Evolutionary conservation across 2,113 vertebrate genomes (phyloP).

Genomic region (Chaetodon trifascialis): DNA sequence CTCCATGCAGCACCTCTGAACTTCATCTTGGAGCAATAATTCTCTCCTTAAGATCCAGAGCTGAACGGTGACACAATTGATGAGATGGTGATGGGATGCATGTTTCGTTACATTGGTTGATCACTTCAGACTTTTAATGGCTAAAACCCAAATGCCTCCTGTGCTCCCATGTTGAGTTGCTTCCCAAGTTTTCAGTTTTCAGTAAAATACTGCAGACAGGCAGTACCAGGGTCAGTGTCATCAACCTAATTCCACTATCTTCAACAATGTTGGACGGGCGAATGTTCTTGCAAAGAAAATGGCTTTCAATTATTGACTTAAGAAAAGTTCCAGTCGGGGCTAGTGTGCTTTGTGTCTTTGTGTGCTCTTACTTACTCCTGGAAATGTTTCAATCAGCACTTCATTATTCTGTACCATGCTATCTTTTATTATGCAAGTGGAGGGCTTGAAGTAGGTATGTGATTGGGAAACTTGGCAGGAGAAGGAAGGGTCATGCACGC

Average conservation of each 20-base stretch:
- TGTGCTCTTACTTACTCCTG: constrained; percentile 1
- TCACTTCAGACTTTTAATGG: neutral
- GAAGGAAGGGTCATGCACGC: neutral
- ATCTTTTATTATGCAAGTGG: constrained; percentile 2
- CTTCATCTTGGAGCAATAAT: neutral
- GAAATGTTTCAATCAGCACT: constrained; percentile 38
- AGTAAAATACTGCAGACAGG: neutral
- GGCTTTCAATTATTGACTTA: neutral
- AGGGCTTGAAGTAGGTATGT: constrained; percentile 27
- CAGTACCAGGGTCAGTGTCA: neutral
- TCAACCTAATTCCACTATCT: neutral
- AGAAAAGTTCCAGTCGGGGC: neutral
- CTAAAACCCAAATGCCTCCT: neutral
- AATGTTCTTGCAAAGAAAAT: neutral
- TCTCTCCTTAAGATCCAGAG: neutral
- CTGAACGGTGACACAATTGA: neutral
- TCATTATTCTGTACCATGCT: constrained; percentile 29
- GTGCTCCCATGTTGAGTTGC: neutral
- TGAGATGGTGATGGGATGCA: too few relatives aligned
- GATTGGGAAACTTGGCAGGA: constrained; percentile 34
- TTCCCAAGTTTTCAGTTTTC: neutral
- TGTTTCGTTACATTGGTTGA: neutral
- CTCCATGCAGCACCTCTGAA: neutral
- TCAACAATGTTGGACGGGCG: neutral
- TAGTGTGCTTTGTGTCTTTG: neutral